phyloP scores from a whole-genome alignment of 1,140 invertebrate species.

The Helicoverpa zea region DNA sequence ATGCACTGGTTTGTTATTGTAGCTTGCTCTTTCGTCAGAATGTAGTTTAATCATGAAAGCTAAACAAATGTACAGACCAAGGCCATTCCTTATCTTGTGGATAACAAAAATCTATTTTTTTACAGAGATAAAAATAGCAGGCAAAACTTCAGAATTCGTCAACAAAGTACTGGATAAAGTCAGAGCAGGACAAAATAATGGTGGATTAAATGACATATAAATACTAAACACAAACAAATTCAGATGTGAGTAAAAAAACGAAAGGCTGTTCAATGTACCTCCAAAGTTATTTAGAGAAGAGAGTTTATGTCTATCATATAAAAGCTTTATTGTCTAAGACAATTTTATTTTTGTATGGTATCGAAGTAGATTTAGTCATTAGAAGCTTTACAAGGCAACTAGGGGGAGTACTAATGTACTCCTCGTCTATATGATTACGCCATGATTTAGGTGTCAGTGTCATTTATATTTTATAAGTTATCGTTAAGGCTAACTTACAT shows the following conservation, averaged over 20 bases:
- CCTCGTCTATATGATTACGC: constrained; percentile 60
- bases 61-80: no score
- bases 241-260: constrained; percentile 76
- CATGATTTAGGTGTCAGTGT: constrained; percentile 62
- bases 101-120: constrained; percentile 38
- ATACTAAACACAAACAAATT: constrained; percentile 51
- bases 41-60: no score
- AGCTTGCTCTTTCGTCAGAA: no score
- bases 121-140: constrained; percentile 81
- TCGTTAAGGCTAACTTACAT: constrained; percentile 29
- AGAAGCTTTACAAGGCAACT: constrained; percentile 79
- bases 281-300: constrained; percentile 83
- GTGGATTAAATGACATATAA: constrained; percentile 77
- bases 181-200: constrained; percentile 75
- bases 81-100: no score
- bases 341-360: constrained; percentile 83
- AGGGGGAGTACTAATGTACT: constrained; percentile 60
- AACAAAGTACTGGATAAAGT: constrained; percentile 82
- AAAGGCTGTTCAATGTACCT: constrained; percentile 86
- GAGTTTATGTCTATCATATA: constrained; percentile 73
- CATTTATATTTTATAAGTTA: constrained; percentile 55
- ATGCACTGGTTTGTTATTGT: no score
- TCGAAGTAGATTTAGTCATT: constrained; percentile 77
- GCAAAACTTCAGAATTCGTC: constrained; percentile 81
- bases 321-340: constrained; percentile 81